Percentiles rank a stretch among this genome's conserved stretches.
Evolutionary conservation across 2,888 invertebrate species (phyloP).

Genomic region (Agrenia bidenticulata): DNA sequence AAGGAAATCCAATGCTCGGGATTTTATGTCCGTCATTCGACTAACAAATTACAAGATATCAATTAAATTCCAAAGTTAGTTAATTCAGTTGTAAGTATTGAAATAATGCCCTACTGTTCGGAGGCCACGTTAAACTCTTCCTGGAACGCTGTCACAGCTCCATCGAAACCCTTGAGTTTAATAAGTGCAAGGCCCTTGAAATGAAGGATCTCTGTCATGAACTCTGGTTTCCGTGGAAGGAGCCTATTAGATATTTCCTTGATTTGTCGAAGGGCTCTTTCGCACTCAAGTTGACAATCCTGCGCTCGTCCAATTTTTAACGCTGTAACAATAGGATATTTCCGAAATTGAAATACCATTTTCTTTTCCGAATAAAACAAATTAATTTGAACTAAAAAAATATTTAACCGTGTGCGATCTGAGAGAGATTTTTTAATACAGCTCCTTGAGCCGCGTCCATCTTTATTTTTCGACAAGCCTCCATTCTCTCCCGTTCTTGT

Average conservation of each 20-base stretch:
- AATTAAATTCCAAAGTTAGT: too few species aligned
- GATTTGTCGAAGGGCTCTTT: conserved; percentile 51
- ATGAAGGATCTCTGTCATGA: conserved; percentile 46
- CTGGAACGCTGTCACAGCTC: conserved; percentile 46
- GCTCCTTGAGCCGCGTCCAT: conserved; percentile 51
- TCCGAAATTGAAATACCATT: neutral
- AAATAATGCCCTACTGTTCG: conserved; percentile 37
- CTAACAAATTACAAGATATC: conserved; percentile 15
- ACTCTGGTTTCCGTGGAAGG: conserved; percentile 49
- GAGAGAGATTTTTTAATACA: conserved; percentile 47
- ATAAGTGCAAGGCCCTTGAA: conserved; percentile 49
- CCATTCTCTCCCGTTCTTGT: conserved; percentile 45
- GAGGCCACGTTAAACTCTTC: conserved; percentile 44
- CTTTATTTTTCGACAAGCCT: conserved; percentile 46
- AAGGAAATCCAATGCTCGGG: conserved; percentile 56
- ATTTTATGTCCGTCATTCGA: conserved; percentile 55
- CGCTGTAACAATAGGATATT: conserved; percentile 29
- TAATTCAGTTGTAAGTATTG: too few species aligned
- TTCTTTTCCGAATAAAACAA: neutral
- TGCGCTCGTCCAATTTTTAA: conserved; percentile 49
- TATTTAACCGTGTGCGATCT: conserved; percentile 48
- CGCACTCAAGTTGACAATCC: conserved; percentile 51
- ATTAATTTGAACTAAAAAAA: too few species aligned
- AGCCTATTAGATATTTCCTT: conserved; percentile 46
- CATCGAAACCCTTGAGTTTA: conserved; percentile 47